These are phyloP conservation scores for Spatula clypeata DNA, from an alignment of 2,797 vertebrate species.

Conservation along the genomic window DNA sequence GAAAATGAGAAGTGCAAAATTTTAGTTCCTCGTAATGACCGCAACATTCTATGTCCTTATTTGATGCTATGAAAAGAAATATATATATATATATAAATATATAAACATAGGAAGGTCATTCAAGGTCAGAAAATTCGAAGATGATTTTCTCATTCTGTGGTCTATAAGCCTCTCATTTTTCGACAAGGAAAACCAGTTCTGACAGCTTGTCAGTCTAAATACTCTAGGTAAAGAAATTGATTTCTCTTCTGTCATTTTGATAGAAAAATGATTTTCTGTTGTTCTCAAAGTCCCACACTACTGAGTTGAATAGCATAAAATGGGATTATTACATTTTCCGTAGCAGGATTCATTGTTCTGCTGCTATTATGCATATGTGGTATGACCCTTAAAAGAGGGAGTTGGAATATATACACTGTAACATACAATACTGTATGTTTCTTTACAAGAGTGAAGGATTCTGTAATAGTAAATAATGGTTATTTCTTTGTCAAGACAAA, in stretches of 20 bases:
- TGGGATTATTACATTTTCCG: not conserved
- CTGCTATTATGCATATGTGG: not conserved
- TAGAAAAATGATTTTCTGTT: not conserved
- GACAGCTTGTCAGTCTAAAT: not conserved
- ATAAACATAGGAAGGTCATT: not conserved
- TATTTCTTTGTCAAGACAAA: not conserved
- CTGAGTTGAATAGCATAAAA: not conserved
- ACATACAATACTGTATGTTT: not conserved
- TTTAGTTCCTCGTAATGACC: not conserved
- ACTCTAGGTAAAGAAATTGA: not conserved
- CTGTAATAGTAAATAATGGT: not conserved
- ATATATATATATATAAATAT: too few species aligned
- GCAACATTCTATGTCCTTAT: not conserved
- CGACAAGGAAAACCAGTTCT: not conserved
- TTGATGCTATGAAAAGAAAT: not conserved
- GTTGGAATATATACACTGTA: not conserved
- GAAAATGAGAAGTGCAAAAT: not conserved
- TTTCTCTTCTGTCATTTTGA: conserved; percentile 9
- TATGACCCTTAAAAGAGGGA: not conserved
- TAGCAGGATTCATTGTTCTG: not conserved
- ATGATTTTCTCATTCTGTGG: not conserved
- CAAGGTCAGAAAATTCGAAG: not conserved
- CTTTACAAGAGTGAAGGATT: not conserved
- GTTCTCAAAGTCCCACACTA: not conserved
- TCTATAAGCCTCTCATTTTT: not conserved